These are phyloP conservation scores for Leptinotarsa tumamoca DNA, from an alignment of 2,888 invertebrate species.

Conservation along the genomic window DNA sequence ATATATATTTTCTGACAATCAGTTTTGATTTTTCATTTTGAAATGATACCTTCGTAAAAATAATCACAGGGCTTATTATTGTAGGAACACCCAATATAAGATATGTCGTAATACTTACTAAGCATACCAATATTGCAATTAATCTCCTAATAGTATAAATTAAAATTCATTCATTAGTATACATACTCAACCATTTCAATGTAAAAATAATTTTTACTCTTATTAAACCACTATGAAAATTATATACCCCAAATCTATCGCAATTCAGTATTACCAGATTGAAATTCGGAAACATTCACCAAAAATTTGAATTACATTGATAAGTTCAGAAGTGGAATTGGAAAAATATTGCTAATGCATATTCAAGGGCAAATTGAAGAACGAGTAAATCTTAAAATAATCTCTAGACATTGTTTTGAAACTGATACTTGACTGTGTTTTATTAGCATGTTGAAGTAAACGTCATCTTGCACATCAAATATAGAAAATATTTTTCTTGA, in stretches of 20 bases:
- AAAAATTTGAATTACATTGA: constrained; percentile 13
- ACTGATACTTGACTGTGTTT: not conserved
- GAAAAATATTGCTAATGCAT: constrained; percentile 10
- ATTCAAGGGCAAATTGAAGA: constrained; percentile 10
- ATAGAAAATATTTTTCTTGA: no score
- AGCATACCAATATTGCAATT: constrained; percentile 55
- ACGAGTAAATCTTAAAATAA: not conserved
- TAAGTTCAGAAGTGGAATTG: constrained; percentile 3
- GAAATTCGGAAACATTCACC: constrained; percentile 2
- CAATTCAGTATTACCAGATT: constrained; percentile 39
- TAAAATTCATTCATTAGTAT: constrained; percentile 46
- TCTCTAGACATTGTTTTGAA: not conserved
- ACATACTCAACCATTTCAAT: constrained; percentile 45
- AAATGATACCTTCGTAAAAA: constrained; percentile 30
- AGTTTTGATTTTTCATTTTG: not conserved
- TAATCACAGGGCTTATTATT: constrained; percentile 20
- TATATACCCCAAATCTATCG: constrained; percentile 39
- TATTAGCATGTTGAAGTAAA: no score
- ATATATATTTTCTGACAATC: no score
- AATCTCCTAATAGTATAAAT: constrained; percentile 42
- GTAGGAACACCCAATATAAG: constrained; percentile 47
- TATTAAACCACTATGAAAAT: constrained; percentile 44
- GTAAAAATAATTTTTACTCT: constrained; percentile 49
- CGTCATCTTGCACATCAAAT: no score
- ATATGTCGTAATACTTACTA: constrained; percentile 55